A percentile compares a stretch with the other conserved stretches of the same genome.
Conservation (phyloP, 2,113 vertebrate species). For the Rhegmatorhina hoffmannsi region DNA sequence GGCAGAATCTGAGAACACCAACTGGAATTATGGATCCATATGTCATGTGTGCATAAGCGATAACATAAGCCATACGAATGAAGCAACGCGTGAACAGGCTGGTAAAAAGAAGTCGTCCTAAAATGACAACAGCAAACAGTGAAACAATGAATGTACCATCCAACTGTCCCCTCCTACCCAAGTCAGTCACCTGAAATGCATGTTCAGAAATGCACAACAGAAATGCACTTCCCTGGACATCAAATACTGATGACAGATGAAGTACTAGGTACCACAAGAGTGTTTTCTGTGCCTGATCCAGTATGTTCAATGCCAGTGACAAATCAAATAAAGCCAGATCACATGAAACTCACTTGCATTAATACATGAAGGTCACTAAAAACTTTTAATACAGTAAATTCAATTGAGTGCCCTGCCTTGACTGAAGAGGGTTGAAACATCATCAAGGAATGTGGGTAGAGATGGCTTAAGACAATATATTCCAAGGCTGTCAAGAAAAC, state of each 20-base stretch:
- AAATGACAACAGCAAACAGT: background rate
- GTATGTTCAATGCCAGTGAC: background rate
- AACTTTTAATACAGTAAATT: background rate
- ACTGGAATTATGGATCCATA: conserved; percentile 19
- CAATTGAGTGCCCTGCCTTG: background rate
- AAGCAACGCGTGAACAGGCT: background rate
- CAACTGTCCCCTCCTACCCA: background rate
- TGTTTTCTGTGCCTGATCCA: background rate
- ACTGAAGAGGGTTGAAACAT: background rate
- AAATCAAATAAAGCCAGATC: background rate
- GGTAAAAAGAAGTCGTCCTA: background rate
- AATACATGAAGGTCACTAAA: background rate
- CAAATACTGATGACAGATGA: background rate
- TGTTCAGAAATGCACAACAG: accelerated
- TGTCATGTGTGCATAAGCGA: conserved; percentile 11
- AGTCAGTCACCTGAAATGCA: background rate
- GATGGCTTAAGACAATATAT: background rate
- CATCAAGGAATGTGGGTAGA: background rate
- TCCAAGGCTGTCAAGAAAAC: background rate
- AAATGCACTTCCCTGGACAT: background rate
- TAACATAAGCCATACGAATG: conserved; percentile 18
- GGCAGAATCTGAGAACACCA: conserved; percentile 8
- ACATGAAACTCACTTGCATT: background rate
- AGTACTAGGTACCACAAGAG: background rate
- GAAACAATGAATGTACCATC: background rate